phyloP scores from a whole-genome alignment of 2,797 vertebrate genomes.

The Eupleurogrammus muticus region DNA sequence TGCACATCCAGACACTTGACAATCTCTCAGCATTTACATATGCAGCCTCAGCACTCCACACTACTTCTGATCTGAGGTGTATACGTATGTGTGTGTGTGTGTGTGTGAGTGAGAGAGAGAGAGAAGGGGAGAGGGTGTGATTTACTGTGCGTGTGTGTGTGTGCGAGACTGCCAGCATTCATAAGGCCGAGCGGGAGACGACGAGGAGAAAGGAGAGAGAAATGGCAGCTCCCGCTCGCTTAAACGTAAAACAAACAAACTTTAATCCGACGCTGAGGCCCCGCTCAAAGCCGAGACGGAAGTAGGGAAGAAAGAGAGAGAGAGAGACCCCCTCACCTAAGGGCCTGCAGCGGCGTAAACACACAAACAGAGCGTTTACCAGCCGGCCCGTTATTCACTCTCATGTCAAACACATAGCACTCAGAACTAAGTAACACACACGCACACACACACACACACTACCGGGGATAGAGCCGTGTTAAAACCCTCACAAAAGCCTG shows the following conservation, averaged over 20 bases:
- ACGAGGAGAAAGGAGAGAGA: conserved; percentile 69
- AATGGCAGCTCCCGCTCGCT: conserved; percentile 82
- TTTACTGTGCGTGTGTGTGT: conserved; percentile 52
- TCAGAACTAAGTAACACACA: conserved; percentile 78
- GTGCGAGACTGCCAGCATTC: conserved; percentile 47
- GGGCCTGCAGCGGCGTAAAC: conserved; percentile 77
- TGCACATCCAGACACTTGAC: conserved; percentile 84
- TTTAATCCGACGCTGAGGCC: conserved; percentile 80
- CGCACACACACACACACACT: conserved; percentile 72
- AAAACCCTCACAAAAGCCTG: conserved; percentile 71
- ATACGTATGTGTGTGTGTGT: conserved; percentile 43
- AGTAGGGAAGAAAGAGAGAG: conserved; percentile 56
- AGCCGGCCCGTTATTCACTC: conserved; percentile 79
- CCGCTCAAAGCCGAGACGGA: conserved; percentile 79
- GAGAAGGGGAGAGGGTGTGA: conserved; percentile 53
- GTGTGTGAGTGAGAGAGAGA: conserved; percentile 36
- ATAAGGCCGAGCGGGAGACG: conserved; percentile 66
- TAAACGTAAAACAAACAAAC: conserved; percentile 87
- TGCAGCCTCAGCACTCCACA: conserved; percentile 85
- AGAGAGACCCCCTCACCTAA: conserved; percentile 71
- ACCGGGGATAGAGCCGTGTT: conserved; percentile 75
- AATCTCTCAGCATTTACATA: conserved; percentile 86
- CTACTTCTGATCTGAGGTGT: conserved; percentile 80
- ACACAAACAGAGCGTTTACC: conserved; percentile 85
- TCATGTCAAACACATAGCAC: conserved; percentile 80